Conservation (phyloP, 1,140 invertebrate genomes). For the Mya arenaria region DNA sequence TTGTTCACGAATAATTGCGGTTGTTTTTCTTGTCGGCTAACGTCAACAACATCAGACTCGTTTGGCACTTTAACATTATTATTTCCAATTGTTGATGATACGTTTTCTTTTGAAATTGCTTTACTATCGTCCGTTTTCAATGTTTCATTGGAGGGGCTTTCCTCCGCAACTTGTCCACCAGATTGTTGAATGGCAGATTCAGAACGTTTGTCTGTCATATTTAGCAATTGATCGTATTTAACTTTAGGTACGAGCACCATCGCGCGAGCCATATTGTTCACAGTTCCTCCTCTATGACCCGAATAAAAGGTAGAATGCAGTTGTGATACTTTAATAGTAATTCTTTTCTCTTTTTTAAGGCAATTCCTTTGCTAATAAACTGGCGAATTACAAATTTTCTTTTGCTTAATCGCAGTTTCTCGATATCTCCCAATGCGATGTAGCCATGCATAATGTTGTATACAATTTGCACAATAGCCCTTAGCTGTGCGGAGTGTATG, state of each 20-base stretch:
- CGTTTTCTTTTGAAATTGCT: too few species aligned
- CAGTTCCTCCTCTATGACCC: background rate
- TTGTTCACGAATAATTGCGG: conserved; percentile 16
- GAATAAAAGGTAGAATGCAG: conserved; percentile 27
- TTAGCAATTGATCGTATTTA: conserved; percentile 25
- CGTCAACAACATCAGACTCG: background rate
- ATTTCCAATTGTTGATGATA: background rate
- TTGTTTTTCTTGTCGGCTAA: background rate
- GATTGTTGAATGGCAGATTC: background rate
- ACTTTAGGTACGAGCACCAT: conserved; percentile 10
- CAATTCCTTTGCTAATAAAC: conserved; percentile 18
- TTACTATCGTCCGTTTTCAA: background rate
- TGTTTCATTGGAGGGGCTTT: background rate
- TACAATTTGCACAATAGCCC: too few species aligned
- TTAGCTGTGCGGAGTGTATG: too few species aligned
- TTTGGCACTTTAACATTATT: too few species aligned
- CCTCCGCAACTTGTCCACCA: background rate
- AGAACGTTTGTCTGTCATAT: background rate
- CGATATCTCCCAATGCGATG: too few species aligned
- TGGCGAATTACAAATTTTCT: conserved; percentile 1
- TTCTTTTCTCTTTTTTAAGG: conserved; percentile 25
- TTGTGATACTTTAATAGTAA: conserved; percentile 5
- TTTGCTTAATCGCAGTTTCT: background rate
- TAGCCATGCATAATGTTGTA: too few species aligned
- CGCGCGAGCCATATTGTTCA: conserved; percentile 15